Percentiles rank a stretch among this genome's conserved stretches.
Conservation (phyloP, 2,797 vertebrate species). For the Dermochelys coriacea region DNA sequence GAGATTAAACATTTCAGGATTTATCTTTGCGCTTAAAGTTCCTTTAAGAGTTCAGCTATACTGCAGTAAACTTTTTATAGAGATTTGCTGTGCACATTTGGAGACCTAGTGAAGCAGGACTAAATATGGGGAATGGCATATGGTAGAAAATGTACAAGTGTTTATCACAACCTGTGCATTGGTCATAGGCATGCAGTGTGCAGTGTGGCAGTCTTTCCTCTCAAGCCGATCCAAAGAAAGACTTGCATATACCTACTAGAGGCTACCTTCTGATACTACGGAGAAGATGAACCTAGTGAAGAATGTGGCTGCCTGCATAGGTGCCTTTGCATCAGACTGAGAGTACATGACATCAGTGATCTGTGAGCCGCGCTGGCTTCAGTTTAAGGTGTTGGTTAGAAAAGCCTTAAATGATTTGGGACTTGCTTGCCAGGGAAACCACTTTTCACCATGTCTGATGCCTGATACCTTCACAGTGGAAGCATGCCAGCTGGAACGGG, state of each 20-base stretch:
- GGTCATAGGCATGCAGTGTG: accelerated
- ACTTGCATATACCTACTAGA: neutral
- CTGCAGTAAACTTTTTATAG: accelerated
- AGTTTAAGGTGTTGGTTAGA: neutral
- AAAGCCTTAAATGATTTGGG: neutral
- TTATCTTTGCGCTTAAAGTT: neutral
- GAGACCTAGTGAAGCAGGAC: neutral
- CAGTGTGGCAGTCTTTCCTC: neutral
- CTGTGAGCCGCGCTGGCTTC: neutral
- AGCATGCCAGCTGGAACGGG: neutral
- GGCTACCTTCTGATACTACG: neutral
- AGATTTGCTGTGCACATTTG: neutral
- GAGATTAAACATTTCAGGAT: neutral
- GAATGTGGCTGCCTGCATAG: no score
- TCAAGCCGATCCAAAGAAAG: no score
- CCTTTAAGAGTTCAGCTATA: neutral
- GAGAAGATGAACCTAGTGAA: neutral
- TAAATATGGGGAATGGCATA: accelerated
- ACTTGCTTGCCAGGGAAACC: neutral
- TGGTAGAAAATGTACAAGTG: neutral
- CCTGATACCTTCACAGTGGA: neutral
- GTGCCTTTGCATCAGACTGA: neutral
- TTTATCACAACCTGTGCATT: accelerated
- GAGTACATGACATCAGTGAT: neutral
- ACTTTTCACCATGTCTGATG: neutral